Conservation (phyloP, 2,888 invertebrate genomes). For the Gisinianus flammeolus region DNA sequence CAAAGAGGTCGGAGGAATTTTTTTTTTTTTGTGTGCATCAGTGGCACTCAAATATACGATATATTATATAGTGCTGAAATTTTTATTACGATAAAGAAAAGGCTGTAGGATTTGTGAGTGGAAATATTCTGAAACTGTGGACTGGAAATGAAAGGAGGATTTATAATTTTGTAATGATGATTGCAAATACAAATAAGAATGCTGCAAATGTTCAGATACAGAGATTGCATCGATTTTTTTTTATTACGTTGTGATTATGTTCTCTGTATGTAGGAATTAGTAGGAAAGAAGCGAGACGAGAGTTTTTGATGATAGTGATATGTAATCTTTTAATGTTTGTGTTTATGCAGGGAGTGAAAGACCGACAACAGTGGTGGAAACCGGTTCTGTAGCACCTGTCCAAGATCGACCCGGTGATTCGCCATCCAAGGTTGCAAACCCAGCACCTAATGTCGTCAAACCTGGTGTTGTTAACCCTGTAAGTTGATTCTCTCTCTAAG, state of each 20-base stretch:
- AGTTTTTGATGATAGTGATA: background rate
- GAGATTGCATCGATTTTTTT: background rate
- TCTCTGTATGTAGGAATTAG: background rate
- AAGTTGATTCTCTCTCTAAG: slow-evolving; percentile 11
- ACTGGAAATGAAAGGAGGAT: background rate
- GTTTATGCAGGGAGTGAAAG: slow-evolving; percentile 32
- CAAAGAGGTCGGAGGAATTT: too few species aligned
- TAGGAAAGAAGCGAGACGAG: background rate
- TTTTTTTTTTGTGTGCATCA: too few species aligned
- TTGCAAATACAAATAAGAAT: too few species aligned
- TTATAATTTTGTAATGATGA: background rate
- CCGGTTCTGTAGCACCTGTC: slow-evolving; percentile 55
- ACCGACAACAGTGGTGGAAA: slow-evolving; percentile 50
- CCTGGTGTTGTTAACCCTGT: slow-evolving; percentile 43
- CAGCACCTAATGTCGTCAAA: slow-evolving; percentile 36
- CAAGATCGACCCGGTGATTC: slow-evolving; percentile 37
- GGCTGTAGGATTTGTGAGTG: background rate
- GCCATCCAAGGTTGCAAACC: background rate
- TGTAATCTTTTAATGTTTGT: background rate
- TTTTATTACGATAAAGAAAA: too few species aligned
- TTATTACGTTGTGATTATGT: background rate
- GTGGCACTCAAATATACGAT: too few species aligned
- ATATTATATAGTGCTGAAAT: too few species aligned
- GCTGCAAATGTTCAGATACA: too few species aligned
- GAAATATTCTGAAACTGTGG: background rate